Evolutionary conservation across 2,113 vertebrate species (phyloP).

Genomic region (Circaetus gallicus): DNA sequence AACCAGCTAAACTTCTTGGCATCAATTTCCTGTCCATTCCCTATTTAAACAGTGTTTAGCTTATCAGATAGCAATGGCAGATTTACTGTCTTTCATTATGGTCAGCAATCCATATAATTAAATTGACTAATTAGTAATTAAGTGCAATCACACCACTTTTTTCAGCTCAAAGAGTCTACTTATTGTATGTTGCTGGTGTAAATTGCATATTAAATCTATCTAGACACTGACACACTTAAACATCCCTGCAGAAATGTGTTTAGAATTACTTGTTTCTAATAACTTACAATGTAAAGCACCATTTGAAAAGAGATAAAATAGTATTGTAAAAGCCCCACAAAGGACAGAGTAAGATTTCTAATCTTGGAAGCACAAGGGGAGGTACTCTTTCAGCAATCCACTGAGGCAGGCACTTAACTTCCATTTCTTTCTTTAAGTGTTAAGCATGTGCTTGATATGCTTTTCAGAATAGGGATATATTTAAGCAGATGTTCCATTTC

Average conservation of each 20-base stretch:
- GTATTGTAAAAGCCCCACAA: neutral
- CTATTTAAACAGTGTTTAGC: constrained; percentile 49
- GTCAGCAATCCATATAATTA: constrained; percentile 71
- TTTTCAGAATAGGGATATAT: neutral
- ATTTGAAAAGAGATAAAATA: neutral
- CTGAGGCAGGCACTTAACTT: neutral
- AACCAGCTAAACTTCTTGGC: neutral
- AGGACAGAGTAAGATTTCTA: neutral
- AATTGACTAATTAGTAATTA: constrained; percentile 67
- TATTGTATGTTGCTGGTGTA: constrained; percentile 65
- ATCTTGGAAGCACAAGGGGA: neutral
- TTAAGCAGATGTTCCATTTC: neutral
- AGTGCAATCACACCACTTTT: constrained; percentile 66
- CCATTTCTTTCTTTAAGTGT: neutral
- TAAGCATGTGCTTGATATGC: neutral
- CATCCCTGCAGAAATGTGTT: constrained; percentile 35
- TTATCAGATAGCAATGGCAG: constrained; percentile 39
- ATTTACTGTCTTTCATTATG: constrained; percentile 61
- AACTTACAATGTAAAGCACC: neutral
- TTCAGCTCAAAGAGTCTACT: constrained; percentile 66
- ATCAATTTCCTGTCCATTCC: neutral
- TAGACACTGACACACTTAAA: constrained; percentile 56
- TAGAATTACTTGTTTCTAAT: constrained; percentile 41
- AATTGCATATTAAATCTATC: constrained; percentile 67
- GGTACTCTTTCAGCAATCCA: neutral